phyloP scores from a whole-genome alignment of 2,113 vertebrate species.

The Dascyllus trimaculatus region DNA sequence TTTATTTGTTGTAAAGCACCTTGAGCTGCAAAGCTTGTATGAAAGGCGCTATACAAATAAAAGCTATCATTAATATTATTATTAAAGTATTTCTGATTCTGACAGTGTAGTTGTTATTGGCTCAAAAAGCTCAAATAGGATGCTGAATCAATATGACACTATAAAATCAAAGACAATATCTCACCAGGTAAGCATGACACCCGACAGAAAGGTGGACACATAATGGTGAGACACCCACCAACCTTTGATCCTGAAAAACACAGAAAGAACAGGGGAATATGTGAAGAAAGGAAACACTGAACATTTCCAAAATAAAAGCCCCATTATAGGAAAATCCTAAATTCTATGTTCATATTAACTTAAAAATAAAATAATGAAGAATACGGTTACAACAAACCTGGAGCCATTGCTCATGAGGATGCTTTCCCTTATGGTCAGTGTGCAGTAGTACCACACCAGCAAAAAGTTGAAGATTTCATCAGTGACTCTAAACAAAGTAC shows the following conservation, averaged over 20 bases:
- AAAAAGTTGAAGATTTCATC: conserved; percentile 99
- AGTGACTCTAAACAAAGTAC: conserved; percentile 87
- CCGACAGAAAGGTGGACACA: conserved; percentile 96
- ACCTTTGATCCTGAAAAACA: conserved; percentile 92
- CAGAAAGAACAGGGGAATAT: not conserved
- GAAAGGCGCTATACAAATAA: no score
- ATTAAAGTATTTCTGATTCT: no score
- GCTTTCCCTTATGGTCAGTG: conserved; percentile 96
- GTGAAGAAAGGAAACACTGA: not conserved
- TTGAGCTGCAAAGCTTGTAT: no score
- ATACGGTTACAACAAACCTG: conserved; percentile 82
- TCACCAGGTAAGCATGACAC: conserved; percentile 99
- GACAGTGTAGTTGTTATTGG: no score
- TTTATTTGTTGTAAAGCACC: no score
- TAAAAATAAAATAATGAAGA: no score
- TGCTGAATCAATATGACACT: not conserved
- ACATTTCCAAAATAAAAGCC: not conserved
- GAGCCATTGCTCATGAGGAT: conserved; percentile 98
- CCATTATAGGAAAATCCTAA: no score
- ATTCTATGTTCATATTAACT: not conserved
- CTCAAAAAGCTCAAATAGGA: not conserved
- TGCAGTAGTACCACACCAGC: conserved; percentile 98
- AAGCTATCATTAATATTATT: no score
- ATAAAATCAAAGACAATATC: not conserved
- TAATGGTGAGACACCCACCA: conserved; percentile 99